phyloP scores from a whole-genome alignment of 2,888 invertebrate genomes.

The Amphipoea lucens region DNA sequence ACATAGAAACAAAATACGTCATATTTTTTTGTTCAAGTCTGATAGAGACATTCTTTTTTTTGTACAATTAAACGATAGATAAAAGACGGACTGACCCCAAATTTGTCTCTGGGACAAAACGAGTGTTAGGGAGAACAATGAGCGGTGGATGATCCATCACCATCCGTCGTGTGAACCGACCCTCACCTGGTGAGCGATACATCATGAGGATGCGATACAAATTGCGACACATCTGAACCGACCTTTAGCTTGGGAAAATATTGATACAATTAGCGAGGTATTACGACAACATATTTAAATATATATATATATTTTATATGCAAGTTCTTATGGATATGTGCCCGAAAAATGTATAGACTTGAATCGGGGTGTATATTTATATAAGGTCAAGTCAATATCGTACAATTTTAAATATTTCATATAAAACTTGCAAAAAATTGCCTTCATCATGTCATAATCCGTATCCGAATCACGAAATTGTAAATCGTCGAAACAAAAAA shows the following conservation, averaged over 20 bases:
- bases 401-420: neutral
- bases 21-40: neutral
- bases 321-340: neutral
- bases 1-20: slow-evolving; percentile 6
- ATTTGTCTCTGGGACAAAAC: slow-evolving; percentile 86
- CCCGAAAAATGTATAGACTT: neutral
- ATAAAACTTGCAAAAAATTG: slow-evolving; percentile 6
- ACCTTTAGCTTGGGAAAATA: slow-evolving; percentile 66
- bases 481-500: slow-evolving; percentile 36
- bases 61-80: slow-evolving; percentile 74
- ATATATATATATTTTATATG: neutral
- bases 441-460: slow-evolving; percentile 18
- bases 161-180: slow-evolving; percentile 86
- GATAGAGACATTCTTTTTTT: slow-evolving; percentile 63
- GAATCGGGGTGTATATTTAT: neutral
- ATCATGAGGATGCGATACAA: slow-evolving; percentile 79
- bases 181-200: slow-evolving; percentile 87
- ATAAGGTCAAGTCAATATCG: neutral
- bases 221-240: slow-evolving; percentile 70
- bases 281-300: slow-evolving; percentile 3
- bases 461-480: slow-evolving; percentile 30
- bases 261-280: slow-evolving; percentile 57
- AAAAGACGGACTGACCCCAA: slow-evolving; percentile 83
- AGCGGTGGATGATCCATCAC: slow-evolving; percentile 86
- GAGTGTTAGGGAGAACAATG: slow-evolving; percentile 82